Evolutionary conservation across 2,797 vertebrate genomes (phyloP), one percentile per base, ranked within the genome.

Genomic region (Sebastes umbrosus): DNA sequence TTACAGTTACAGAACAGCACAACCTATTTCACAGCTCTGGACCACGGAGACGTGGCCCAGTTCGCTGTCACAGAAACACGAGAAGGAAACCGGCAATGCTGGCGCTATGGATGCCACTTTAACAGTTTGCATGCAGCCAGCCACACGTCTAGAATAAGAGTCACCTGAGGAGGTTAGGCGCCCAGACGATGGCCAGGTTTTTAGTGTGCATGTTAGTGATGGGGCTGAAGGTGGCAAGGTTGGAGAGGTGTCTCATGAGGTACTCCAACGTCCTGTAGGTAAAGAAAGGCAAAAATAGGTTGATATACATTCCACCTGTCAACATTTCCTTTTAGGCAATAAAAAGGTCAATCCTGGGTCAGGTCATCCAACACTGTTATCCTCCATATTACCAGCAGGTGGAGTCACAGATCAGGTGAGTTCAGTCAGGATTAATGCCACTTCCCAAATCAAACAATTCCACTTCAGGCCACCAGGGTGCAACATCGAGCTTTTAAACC

Each of bases 141-240:
- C 32, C n/a, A 12, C 11, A 25, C 5, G n/a, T 18, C 6, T 31
- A 22, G 27, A 36, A 22, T 46, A 50, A 62, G n/a, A 46, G 36
- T 93, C 71, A 99, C 98, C 98, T 97, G 82, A 99, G 96, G 71
- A 99, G 95, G 92, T 99, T 99, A 32, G 98, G 98, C 11, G 98
- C 98, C 98, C 98, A 99, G 85, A 99, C 98, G 0, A 99, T 99
- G 2, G 98, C 98, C 72, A 99, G 89, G 92, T 99, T 99, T 92
- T 99, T 99, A 7, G 97, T 98, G 91, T 99, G 98, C 98, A 99
- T 99, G 80, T 97, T 99, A 54, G 98, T 99, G 92, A 97, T 93
- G 80, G 97, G 95, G 90, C 98, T 99, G 90, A 98, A 99, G 75
- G 98, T 97, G 58, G 98, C 98, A 2, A 99, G 93, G n/a, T 94